Percentiles rank a stretch among this genome's conserved stretches.
These are phyloP conservation scores for Diloba caeruleocephala DNA, from an alignment of 2,888 invertebrate genomes.

Conservation along the genomic window DNA sequence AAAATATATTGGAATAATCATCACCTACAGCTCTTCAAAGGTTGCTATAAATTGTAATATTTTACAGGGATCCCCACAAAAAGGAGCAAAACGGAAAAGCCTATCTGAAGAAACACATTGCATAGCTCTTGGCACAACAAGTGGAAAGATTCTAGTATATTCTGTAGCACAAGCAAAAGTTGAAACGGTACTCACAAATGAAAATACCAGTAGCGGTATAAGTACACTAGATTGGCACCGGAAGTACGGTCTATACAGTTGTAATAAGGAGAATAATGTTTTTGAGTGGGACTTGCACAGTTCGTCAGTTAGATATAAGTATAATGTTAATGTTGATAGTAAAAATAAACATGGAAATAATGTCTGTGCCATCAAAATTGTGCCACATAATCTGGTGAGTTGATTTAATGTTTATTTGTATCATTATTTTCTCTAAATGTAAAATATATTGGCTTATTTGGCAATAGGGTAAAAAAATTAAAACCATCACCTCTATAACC, in stretches of 20 bases:
- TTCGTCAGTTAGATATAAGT: constrained; percentile 84
- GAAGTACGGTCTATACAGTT: constrained; percentile 86
- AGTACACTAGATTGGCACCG: constrained; percentile 89
- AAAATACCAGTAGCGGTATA: constrained; percentile 71
- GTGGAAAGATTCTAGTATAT: constrained; percentile 92
- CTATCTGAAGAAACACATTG: constrained; percentile 77
- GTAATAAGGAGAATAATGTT: constrained; percentile 86
- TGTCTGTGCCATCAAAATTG: constrained; percentile 90
- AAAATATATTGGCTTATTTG: too few species aligned
- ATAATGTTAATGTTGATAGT: constrained; percentile 90
- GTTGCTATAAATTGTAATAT: neutral
- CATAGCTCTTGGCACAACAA: constrained; percentile 92
- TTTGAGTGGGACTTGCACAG: constrained; percentile 88
- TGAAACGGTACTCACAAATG: constrained; percentile 85
- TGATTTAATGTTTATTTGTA: neutral
- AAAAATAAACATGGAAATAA: constrained; percentile 88
- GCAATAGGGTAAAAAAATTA: too few species aligned
- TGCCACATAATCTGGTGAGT: constrained; percentile 86
- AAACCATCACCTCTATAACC: too few species aligned
- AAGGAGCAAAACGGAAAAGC: constrained; percentile 66
- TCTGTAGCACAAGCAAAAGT: constrained; percentile 91
- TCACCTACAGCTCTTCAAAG: too few species aligned
- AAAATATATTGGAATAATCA: too few species aligned
- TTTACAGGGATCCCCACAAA: constrained; percentile 41
- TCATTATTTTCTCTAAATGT: too few species aligned